These are phyloP conservation scores for Octopus bimaculoides DNA, from an alignment of 1,140 invertebrate genomes.

Conservation along the genomic window DNA sequence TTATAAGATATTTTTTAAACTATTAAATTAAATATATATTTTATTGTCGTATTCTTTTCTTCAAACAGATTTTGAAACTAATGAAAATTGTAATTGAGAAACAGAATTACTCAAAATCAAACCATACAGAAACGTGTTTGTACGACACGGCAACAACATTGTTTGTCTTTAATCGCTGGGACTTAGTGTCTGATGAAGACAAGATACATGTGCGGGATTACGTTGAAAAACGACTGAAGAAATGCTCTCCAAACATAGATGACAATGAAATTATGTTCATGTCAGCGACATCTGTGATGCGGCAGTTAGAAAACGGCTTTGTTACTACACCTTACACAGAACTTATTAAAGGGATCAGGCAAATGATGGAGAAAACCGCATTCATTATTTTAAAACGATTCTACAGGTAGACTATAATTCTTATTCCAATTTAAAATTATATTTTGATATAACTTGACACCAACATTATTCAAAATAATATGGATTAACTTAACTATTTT, in stretches of 20 bases:
- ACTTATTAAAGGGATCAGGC: constrained; percentile 33
- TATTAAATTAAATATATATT: neutral
- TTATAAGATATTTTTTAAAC: no score
- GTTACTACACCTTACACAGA: constrained; percentile 28
- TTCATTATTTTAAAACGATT: constrained; percentile 27
- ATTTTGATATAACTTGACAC: no score
- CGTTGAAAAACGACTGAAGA: constrained; percentile 33
- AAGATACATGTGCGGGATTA: constrained; percentile 32
- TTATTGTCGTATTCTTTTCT: constrained; percentile 14
- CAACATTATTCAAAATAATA: no score
- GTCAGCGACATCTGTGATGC: constrained; percentile 36
- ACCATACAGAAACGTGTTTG: constrained; percentile 14
- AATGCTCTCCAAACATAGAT: constrained; percentile 39
- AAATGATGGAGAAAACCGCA: constrained; percentile 28
- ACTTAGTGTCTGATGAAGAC: constrained; percentile 33
- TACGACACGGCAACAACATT: constrained; percentile 38
- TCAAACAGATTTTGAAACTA: constrained; percentile 35
- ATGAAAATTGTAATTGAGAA: constrained; percentile 33
- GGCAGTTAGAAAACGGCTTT: constrained; percentile 27
- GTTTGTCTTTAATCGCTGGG: constrained; percentile 51
- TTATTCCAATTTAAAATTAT: no score
- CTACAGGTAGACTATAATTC: constrained; percentile 29
- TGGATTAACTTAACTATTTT: no score
- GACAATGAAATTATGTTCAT: constrained; percentile 32
- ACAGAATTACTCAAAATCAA: constrained; percentile 21